A percentile compares a stretch with the other conserved stretches of the same genome.
Evolutionary conservation across 2,113 vertebrate species (phyloP).

Genomic region (Trogon surrucura): DNA sequence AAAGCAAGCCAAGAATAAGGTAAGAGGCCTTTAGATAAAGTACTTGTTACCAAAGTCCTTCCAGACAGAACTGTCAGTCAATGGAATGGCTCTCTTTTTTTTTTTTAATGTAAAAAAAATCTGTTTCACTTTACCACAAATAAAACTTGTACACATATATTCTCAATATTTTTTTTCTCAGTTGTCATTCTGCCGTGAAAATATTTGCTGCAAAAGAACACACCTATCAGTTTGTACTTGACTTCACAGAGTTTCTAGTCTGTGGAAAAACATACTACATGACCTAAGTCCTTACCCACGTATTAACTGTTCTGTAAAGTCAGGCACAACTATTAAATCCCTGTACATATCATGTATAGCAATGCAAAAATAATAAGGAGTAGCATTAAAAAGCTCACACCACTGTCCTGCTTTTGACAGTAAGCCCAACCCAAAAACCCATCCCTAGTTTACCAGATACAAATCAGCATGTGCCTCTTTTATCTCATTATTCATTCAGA

Average conservation of each 20-base stretch:
- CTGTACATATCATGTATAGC: background rate
- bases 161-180: background rate
- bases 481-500: slow-evolving; percentile 30
- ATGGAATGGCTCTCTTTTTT: background rate
- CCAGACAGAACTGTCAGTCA: background rate
- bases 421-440: background rate
- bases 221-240: background rate
- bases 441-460: background rate
- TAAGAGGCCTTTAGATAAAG: background rate
- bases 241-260: background rate
- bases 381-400: background rate
- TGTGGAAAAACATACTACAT: background rate
- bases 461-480: background rate
- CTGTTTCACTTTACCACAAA: background rate
- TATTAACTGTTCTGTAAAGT: background rate
- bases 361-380: background rate
- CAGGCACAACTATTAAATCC: background rate
- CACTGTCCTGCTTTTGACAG: background rate
- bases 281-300: background rate
- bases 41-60: background rate
- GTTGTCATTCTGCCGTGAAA: background rate
- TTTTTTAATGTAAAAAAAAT: background rate
- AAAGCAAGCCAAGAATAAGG: background rate
- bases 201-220: background rate
- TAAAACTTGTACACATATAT: background rate